Base-by-base conservation (phyloP, 2,888 invertebrate genomes). In the Zhengitettix transpicula region DNA sequence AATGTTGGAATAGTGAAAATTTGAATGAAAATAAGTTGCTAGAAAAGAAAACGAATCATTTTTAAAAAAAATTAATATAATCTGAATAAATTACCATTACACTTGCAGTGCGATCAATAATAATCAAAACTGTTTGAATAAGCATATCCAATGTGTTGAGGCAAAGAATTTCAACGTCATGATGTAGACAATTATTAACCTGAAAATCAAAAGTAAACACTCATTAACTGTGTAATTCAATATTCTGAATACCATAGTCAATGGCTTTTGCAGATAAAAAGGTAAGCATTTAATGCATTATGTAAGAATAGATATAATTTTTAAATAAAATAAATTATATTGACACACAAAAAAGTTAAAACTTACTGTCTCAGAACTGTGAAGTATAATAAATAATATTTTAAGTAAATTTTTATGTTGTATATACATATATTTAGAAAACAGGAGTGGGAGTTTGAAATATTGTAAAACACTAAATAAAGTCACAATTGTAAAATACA, bases 91-190 rank as follows among this genome's bases (percentile, higher is more conserved):
- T 70, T 68, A 82, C 82, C 70, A 85, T 74, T 14, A 88, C 83
- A 0, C 83, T 79, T 9, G 84, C 81, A 28, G 84, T 85, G 42
- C 87, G 83, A 63, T 90, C 88, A 67, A 90, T 85, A 40, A 90
- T 81, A 65, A 87, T 84, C 63, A 90, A 76, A 9, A 91, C 88
- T 0, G 90, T 89, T 70, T 92, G 89, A 55, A 94, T 87, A 9
- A 94, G 76, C 61, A 91, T 89, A 67, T 90, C 90, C 61, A 94
- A 73, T 9, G 89, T 83, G 61, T 86, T 85, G 62, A 89, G 75
- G 69, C 89, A 88, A 8, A 94, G 73, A 0, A 87, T 87, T 67
- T 92, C 90, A 3, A 92, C 83, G 68, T 92, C 91, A 53, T 89
- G 84, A 65, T 86, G 83, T 40, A 81, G 77, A 65, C 80, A 80